phyloP scores from a whole-genome alignment of 2,113 vertebrate genomes.

The Salvelinus fontinalis region DNA sequence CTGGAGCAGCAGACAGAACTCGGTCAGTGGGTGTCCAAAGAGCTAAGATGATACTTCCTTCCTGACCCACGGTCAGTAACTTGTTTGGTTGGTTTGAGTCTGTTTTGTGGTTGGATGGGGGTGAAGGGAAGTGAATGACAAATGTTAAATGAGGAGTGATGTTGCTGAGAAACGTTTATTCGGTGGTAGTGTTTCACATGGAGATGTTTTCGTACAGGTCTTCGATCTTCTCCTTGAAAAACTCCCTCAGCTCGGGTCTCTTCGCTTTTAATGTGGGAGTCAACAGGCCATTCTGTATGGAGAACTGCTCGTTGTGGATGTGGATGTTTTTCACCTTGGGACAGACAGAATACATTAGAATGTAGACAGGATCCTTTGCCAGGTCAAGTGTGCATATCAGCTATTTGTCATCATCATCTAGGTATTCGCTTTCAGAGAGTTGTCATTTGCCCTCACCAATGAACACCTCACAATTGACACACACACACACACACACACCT shows the following conservation, averaged over 20 bases:
- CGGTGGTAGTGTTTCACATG: slow-evolving; percentile 76
- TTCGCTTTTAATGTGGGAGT: slow-evolving; percentile 96
- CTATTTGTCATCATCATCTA: not conserved
- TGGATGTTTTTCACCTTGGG: slow-evolving; percentile 93
- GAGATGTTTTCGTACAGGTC: slow-evolving; percentile 88
- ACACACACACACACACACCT: slow-evolving; percentile 73
- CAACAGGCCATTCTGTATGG: slow-evolving; percentile 91
- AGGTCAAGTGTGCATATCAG: not conserved
- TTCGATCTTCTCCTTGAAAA: slow-evolving; percentile 91
- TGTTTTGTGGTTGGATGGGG: slow-evolving; percentile 20
- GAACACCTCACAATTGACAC: not conserved
- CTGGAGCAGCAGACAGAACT: not conserved
- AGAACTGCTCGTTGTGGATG: slow-evolving; percentile 93
- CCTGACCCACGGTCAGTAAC: not conserved
- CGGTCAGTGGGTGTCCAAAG: not conserved
- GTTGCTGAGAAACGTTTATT: slow-evolving; percentile 35
- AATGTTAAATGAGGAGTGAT: slow-evolving; percentile 25
- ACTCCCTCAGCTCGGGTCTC: slow-evolving; percentile 91
- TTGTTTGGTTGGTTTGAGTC: slow-evolving; percentile 14
- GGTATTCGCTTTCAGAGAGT: not conserved
- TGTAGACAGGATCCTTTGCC: not conserved
- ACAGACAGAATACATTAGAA: slow-evolving; percentile 41
- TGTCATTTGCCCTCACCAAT: not conserved
- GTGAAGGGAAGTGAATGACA: slow-evolving; percentile 20
- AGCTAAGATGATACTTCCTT: slow-evolving; percentile 1